phyloP scores from a whole-genome alignment of 2,113 vertebrate species.

The Chloebia gouldiae region DNA sequence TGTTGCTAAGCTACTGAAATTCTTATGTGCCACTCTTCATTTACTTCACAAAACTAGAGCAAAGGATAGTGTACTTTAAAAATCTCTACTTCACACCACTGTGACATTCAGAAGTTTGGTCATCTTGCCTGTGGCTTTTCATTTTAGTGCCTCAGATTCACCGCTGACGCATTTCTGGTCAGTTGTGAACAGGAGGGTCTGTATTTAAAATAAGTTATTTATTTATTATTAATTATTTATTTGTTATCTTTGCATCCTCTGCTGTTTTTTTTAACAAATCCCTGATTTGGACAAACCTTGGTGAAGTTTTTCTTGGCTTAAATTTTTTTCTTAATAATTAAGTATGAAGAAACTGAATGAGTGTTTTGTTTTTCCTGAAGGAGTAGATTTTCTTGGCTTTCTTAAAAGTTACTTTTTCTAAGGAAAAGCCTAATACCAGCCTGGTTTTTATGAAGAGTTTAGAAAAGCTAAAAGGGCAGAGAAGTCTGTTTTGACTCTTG shows the following conservation, averaged over 20 bases:
- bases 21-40: neutral
- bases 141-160: neutral
- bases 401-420: fast-evolving
- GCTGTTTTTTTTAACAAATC: neutral
- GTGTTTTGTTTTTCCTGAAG: neutral
- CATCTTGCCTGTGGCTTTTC: neutral
- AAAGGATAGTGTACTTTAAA: neutral
- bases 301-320: neutral
- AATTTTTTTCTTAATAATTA: neutral
- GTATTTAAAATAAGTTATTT: neutral
- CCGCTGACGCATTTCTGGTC: fast-evolving
- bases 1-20: conserved; percentile 30
- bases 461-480: neutral
- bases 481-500: neutral
- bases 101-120: neutral
- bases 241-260: neutral
- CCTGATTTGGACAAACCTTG: neutral
- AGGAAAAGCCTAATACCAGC: neutral
- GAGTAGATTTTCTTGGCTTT: neutral
- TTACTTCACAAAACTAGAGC: neutral
- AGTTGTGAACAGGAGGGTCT: neutral
- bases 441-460: neutral
- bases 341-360: neutral
- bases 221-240: neutral
- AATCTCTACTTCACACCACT: neutral